Base-by-base conservation (phyloP, 2,888 invertebrate genomes). In the Balanococcus diminutus region DNA sequence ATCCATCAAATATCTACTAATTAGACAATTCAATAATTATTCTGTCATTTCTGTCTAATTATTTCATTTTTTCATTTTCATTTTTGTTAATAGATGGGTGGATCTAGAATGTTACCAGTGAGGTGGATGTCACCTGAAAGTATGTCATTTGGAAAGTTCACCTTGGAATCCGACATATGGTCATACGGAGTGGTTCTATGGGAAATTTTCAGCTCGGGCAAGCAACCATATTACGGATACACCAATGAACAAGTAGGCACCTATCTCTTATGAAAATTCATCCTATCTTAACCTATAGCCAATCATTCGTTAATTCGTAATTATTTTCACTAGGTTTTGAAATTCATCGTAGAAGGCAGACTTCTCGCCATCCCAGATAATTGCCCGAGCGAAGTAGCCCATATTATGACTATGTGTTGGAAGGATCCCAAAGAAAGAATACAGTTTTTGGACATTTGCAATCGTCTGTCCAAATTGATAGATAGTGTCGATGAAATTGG, bases 101-200 rank as follows among this genome's bases (percentile, higher is more conserved):
- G 96, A 1, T 94, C 94, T 39, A 91, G 95, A 81, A 91, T 96
- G 84, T 92, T 97, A 89, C 97, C 98, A 0, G 95, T 98, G 0
- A 92, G 98, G n/a, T 98, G 98, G 98, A 97, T 98, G 97, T 95
- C 97, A 0, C 96, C 96, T 0, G 98, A 98, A 90, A 95, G 96
- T 88, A 94, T 98, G 56, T 92, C 96, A 87, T 97, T 96, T 89
- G 96, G 96, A 31, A 93, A 96, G 81, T 97, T 96, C 90, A 96
- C 96, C 0, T 92, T 96, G 86, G 96, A 97, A 90, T 96, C 96
- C 0, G 98, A 98, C 89, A 94, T 97, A 0, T 98, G 97, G 97
- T 95, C 96, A 0, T 98, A 94, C 89, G 98, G 97, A 0, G 95
- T 98, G 1, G 94, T 97, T 5, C 91, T 98, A 0, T 98, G 98